A percentile compares a stretch with the other conserved stretches of the same genome.
Evolutionary conservation across 64 coral and sea anemone species (phyloP).

Genomic region (Hydrozoanthus tunicans): DNA sequence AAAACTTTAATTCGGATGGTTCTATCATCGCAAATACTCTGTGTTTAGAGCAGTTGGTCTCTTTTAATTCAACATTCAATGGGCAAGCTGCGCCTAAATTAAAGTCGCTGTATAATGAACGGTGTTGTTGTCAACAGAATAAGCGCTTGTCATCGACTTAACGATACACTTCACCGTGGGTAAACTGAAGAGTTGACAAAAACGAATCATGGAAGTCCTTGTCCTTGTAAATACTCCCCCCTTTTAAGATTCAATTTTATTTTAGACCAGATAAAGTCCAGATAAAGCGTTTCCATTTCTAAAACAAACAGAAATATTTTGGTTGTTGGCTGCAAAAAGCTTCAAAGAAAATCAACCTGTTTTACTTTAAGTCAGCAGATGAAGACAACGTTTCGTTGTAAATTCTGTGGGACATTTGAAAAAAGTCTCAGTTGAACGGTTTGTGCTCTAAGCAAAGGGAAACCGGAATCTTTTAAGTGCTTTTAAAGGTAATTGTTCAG

Average conservation of each 20-base stretch:
- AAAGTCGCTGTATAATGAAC: neutral
- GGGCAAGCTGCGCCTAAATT: neutral
- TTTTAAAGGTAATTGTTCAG: slow-evolving; percentile 24
- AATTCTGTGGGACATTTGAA: neutral
- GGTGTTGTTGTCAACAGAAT: neutral
- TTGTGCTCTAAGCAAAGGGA: slow-evolving; percentile 3
- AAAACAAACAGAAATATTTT: neutral
- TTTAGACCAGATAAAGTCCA: neutral
- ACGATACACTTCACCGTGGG: neutral
- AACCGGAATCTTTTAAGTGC: neutral
- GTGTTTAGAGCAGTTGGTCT: neutral
- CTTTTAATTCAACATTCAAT: neutral
- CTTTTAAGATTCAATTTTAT: neutral
- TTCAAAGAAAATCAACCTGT: too few species aligned
- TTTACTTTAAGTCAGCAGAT: neutral
- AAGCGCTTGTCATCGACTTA: neutral
- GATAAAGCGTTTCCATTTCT: neutral
- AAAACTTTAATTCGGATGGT: neutral
- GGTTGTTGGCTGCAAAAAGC: too few species aligned
- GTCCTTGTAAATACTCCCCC: neutral
- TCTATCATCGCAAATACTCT: neutral
- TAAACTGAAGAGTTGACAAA: neutral
- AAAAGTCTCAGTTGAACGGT: neutral
- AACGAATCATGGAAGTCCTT: neutral
- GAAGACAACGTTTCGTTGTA: neutral